These are phyloP conservation scores for Enteromius radiatus DNA, from an alignment of 2,797 vertebrate genomes.

Conservation along the genomic window DNA sequence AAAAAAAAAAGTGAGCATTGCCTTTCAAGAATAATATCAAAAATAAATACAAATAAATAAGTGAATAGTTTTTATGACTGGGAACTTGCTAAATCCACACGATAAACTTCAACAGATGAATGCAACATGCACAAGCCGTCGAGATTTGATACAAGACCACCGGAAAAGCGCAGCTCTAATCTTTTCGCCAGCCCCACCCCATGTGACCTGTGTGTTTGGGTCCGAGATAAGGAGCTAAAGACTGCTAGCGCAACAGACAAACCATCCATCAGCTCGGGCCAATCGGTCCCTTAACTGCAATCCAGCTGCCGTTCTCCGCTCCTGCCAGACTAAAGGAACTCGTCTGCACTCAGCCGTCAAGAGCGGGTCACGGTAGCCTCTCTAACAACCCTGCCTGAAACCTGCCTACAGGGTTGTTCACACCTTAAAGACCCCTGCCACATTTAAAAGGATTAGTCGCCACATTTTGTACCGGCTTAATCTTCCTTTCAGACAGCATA, in stretches of 20 bases:
- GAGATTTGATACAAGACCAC: slow-evolving; percentile 53
- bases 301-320: slow-evolving; percentile 57
- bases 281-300: slow-evolving; percentile 70
- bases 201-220: slow-evolving; percentile 68
- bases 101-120: slow-evolving; percentile 52
- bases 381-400: slow-evolving; percentile 61
- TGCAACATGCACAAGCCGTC: background rate
- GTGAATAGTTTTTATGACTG: slow-evolving; percentile 30
- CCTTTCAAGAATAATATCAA: background rate
- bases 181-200: slow-evolving; percentile 7
- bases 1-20: background rate
- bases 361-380: slow-evolving; percentile 26
- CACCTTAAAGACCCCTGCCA: slow-evolving; percentile 82
- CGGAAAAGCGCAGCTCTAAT: slow-evolving; percentile 44
- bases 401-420: slow-evolving; percentile 67
- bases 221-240: slow-evolving; percentile 69
- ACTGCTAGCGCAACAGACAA: slow-evolving; percentile 65
- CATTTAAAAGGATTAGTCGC: slow-evolving; percentile 87
- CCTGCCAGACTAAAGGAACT: slow-evolving; percentile 34
- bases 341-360: slow-evolving; percentile 24
- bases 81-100: slow-evolving; percentile 36
- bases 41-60: background rate
- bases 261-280: slow-evolving; percentile 68
- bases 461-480: slow-evolving; percentile 85
- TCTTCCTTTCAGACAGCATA: slow-evolving; percentile 85